Conservation (phyloP, 2,888 invertebrate genomes). For the Steromphala cineraria region DNA sequence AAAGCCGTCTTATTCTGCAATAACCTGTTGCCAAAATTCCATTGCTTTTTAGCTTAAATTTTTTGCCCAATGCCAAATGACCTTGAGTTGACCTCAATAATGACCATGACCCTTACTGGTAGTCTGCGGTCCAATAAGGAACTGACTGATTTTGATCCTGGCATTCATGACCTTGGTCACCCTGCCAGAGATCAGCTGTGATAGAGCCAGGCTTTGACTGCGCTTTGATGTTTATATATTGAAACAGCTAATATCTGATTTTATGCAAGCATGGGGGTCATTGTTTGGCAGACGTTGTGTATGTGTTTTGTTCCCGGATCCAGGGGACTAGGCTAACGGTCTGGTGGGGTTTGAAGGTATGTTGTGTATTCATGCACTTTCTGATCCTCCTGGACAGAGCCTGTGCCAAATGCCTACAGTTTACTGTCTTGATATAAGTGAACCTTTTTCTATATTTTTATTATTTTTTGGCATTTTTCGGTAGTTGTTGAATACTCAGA, state of each 20-base stretch:
- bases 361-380: neutral
- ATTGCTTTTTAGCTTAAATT: neutral
- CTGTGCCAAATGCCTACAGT: constrained; percentile 11
- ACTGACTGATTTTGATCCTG: too few species aligned
- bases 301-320: neutral
- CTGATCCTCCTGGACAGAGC: neutral
- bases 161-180: too few species aligned
- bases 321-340: neutral
- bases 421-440: constrained; percentile 12
- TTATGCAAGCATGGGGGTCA: too few species aligned
- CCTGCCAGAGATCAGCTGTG: too few species aligned
- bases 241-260: too few species aligned
- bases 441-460: constrained; percentile 15
- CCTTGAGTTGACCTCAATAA: neutral
- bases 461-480: constrained; percentile 15
- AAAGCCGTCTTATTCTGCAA: neutral
- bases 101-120: neutral
- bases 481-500: constrained; percentile 12
- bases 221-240: too few species aligned
- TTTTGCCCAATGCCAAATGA: neutral
- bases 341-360: constrained; percentile 1
- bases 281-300: neutral
- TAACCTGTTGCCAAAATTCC: constrained; percentile 13
- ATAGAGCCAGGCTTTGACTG: too few species aligned
- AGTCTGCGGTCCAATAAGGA: too few species aligned